phyloP scores from a whole-genome alignment of 1,140 invertebrate species.

The Cydia fagiglandana region DNA sequence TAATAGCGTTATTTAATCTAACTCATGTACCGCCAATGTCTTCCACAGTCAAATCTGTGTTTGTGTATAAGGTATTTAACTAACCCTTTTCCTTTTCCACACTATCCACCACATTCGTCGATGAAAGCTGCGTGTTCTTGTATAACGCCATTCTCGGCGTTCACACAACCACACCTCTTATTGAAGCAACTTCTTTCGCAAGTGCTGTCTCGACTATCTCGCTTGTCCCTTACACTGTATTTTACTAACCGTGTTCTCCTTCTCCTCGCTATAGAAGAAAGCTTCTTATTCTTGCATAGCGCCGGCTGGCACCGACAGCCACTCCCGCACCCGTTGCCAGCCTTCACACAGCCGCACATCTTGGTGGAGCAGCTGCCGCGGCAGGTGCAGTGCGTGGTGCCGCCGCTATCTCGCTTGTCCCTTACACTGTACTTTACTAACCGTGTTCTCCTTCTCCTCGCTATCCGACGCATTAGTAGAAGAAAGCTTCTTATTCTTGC shows the following conservation, averaged over 20 bases:
- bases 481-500: slow-evolving; percentile 71
- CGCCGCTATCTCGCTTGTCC: slow-evolving; percentile 37
- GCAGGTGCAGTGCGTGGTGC: too few species aligned
- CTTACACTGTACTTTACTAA: slow-evolving; percentile 64
- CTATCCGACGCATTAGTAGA: slow-evolving; percentile 55
- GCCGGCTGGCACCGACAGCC: slow-evolving; percentile 66
- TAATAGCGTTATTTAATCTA: too few species aligned
- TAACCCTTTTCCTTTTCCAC: slow-evolving; percentile 66
- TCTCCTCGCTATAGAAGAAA: slow-evolving; percentile 56
- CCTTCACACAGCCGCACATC: slow-evolving; percentile 81
- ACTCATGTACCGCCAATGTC: too few species aligned
- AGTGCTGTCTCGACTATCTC: too few species aligned
- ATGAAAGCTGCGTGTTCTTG: slow-evolving; percentile 66
- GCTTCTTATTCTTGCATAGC: slow-evolving; percentile 75
- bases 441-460: slow-evolving; percentile 70
- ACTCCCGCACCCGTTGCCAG: slow-evolving; percentile 63
- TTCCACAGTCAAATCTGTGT: too few species aligned
- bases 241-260: slow-evolving; percentile 62
- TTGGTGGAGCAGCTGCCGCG: slow-evolving; percentile 71
- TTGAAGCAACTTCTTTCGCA: slow-evolving; percentile 65
- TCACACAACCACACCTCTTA: slow-evolving; percentile 81
- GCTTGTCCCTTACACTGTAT: slow-evolving; percentile 75
- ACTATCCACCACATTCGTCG: slow-evolving; percentile 43
- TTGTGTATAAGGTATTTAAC: slow-evolving; percentile 34
- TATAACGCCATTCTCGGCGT: too few species aligned